A percentile compares a stretch with the other conserved stretches of the same genome.
Conservation (phyloP, 1,140 invertebrate species). For the Drosophila tani region DNA sequence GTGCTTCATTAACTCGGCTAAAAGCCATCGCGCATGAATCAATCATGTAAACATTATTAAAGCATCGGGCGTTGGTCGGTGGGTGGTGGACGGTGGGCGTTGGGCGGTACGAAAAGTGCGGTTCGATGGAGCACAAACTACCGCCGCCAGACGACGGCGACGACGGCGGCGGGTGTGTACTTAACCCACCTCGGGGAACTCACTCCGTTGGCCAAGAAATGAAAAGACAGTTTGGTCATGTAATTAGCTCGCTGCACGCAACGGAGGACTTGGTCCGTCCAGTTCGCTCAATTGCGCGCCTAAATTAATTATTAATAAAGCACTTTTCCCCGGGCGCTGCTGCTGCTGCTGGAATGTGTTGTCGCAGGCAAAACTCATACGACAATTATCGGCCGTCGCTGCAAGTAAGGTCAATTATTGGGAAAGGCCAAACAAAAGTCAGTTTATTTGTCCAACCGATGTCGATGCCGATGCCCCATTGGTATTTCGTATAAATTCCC, state of each 20-base stretch:
- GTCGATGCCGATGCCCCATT: constrained; percentile 27
- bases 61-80: constrained; percentile 5
- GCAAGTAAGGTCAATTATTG: constrained; percentile 67
- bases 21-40: constrained; percentile 63
- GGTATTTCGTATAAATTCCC: constrained; percentile 10
- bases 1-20: constrained; percentile 62
- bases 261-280: constrained; percentile 16
- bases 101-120: constrained; percentile 17
- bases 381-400: constrained; percentile 49
- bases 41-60: constrained; percentile 74
- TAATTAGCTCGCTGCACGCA: constrained; percentile 65
- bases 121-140: constrained; percentile 52
- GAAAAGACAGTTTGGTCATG: constrained; percentile 74
- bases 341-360: constrained; percentile 42
- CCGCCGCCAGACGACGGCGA: constrained; percentile 28
- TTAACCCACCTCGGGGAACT: constrained; percentile 25
- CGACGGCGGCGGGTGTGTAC: constrained; percentile 21
- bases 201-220: constrained; percentile 42
- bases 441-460: constrained; percentile 49
- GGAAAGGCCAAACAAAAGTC: constrained; percentile 57
- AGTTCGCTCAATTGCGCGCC: constrained; percentile 57
- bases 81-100: neutral
- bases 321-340: constrained; percentile 48
- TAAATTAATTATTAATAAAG: constrained; percentile 75
- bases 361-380: constrained; percentile 29